Percentiles rank a stretch among this genome's conserved stretches.
These are phyloP conservation scores for Alouatta palliata DNA, from an alignment of 2,113 vertebrate genomes.

Conservation along the genomic window DNA sequence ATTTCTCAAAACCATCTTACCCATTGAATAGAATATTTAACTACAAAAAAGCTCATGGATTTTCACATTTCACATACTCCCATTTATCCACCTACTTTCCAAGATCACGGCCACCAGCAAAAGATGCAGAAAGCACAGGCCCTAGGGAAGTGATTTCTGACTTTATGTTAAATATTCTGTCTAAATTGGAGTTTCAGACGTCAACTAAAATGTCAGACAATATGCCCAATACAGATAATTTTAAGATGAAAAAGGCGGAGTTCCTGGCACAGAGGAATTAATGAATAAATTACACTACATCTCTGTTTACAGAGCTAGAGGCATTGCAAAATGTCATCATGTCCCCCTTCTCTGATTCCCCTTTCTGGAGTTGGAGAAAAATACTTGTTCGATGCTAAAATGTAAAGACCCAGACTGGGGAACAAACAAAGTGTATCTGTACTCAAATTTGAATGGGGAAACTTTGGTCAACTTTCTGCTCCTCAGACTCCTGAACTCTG, in stretches of 20 bases:
- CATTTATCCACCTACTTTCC: neutral
- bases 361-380: neutral
- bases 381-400: neutral
- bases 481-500: too few relatives aligned
- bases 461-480: neutral
- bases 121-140: neutral
- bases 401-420: neutral
- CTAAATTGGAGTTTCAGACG: neutral
- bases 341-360: neutral
- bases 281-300: neutral
- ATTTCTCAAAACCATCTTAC: neutral
- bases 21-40: neutral
- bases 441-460: neutral
- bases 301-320: neutral
- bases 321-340: neutral
- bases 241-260: neutral
- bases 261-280: neutral
- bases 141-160: neutral
- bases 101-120: neutral
- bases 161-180: neutral
- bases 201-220: neutral
- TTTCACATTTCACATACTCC: neutral
- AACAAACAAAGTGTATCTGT: neutral
- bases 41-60: neutral
- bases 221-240: neutral